phyloP scores from a whole-genome alignment of 2,797 vertebrate species.

The Salarias fasciatus region DNA sequence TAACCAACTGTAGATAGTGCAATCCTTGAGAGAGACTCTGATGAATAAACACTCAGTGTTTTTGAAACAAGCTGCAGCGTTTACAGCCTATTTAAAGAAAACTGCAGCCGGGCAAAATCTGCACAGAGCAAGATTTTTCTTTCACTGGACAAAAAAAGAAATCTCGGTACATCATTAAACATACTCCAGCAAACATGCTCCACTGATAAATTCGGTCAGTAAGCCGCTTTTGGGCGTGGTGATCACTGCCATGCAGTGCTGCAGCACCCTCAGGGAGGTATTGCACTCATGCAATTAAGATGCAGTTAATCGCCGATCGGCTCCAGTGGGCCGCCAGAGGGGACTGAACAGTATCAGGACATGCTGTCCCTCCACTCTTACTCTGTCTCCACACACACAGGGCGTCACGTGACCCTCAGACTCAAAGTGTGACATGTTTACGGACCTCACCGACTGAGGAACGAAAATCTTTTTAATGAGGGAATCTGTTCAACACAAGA shows the following conservation, averaged over 20 bases:
- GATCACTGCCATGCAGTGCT: conserved; percentile 22
- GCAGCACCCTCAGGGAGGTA: conserved; percentile 17
- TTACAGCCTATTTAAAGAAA: not conserved
- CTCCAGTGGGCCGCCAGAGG: conserved; percentile 48
- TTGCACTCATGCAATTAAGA: conserved; percentile 63
- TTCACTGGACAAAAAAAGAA: not conserved
- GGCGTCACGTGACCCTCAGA: conserved; percentile 23
- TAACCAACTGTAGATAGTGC: conserved; percentile 1
- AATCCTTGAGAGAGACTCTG: not conserved
- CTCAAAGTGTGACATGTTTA: conserved; percentile 49
- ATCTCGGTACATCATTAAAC: conserved; percentile 29
- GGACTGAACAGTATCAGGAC: conserved; percentile 36
- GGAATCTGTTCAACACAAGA: too few species aligned
- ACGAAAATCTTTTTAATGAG: too few species aligned
- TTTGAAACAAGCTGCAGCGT: conserved; percentile 2
- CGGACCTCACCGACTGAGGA: conserved; percentile 48
- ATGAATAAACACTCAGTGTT: not conserved
- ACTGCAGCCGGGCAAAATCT: conserved; percentile 3
- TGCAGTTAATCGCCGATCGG: conserved; percentile 64
- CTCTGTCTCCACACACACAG: conserved; percentile 21
- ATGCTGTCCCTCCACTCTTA: conserved; percentile 16
- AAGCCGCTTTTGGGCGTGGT: conserved; percentile 36
- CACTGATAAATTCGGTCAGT: conserved; percentile 22
- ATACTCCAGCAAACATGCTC: conserved; percentile 8
- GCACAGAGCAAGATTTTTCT: not conserved